phyloP scores from a whole-genome alignment of 2,888 invertebrate genomes.

The Ariolimax columbianus region DNA sequence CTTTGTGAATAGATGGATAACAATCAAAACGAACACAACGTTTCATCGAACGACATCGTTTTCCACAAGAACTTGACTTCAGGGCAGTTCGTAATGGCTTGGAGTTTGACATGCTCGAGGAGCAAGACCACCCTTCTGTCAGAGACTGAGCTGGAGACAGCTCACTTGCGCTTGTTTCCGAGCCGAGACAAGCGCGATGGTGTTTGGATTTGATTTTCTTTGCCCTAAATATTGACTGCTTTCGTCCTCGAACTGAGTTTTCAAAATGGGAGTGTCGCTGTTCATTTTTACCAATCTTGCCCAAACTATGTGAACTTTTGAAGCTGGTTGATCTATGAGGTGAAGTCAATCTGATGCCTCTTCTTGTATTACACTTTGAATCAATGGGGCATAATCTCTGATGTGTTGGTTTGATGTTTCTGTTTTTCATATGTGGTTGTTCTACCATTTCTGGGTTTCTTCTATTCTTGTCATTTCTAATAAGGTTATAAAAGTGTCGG shows the following conservation, averaged over 20 bases:
- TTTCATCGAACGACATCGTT: neutral
- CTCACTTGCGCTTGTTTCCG: neutral
- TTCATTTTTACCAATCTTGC: neutral
- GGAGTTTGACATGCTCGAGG: neutral
- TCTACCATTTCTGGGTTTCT: neutral
- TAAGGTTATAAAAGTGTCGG: constrained; percentile 11
- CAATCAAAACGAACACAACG: constrained; percentile 11
- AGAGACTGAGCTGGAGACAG: neutral
- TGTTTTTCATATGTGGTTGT: neutral
- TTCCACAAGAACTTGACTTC: neutral
- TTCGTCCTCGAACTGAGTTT: too few species aligned
- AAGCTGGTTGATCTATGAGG: neutral
- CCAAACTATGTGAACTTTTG: neutral
- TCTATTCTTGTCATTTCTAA: neutral
- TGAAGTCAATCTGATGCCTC: neutral
- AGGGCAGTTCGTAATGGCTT: constrained; percentile 1
- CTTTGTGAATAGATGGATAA: neutral
- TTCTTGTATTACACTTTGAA: neutral
- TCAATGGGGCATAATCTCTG: neutral
- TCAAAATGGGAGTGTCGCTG: neutral
- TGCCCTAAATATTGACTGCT: neutral
- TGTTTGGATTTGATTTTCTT: neutral
- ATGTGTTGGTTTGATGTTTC: neutral
- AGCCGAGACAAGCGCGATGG: neutral
- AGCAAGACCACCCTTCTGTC: neutral